Evolutionary conservation across 2,797 vertebrate species (phyloP), one percentile per base, ranked within the genome.

Genomic region (Orientallactaga sibirica): DNA sequence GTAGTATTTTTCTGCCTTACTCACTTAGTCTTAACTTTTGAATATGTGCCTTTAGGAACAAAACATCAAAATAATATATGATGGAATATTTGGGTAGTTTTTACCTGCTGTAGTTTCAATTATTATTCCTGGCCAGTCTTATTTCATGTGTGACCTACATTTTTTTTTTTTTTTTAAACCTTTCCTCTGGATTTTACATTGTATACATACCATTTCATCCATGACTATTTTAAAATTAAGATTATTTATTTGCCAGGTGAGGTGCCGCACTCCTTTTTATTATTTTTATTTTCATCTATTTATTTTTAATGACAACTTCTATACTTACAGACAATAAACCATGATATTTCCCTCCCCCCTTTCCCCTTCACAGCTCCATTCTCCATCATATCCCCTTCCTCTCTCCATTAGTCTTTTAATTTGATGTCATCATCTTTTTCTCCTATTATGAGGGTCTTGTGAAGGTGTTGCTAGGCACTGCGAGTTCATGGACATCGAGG

Each of bases 81-180:
- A 52, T n/a, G 41, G 25, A 74, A 74, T 74, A 75, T 64, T 41
- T 70, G 74, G 55, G 25, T 86, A 61, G 24, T 73, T 86, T 74
- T 86, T 86, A 29, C 33, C n/a, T 52, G 61, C 4, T 74, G 25
- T 14, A 22, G 16, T 71, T 55, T 80, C 55, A 62, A 12, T 80
- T 62, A 27, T 85, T 73, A 95, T n/a, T 84, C 33, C 66, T 91
- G 62, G 22, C 43, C 22, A 75, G 12, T 85, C 64, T 85, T 80
- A 29, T 84, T 80, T 93, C 66, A 73, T 74, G 25, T 77, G 20
- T 92, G 89, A 93, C 64, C 9, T 94, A 20, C 89, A 29, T 73
- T n/a, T 24, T 7, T 52, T 20, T 19, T 79, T n/a, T 75, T 75
- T 84, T 48, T 48, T 48, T 48, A 8, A 48, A 80, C 24, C 33